phyloP scores from a whole-genome alignment of 2,888 invertebrate genomes.

The Pyrrhia umbra region DNA sequence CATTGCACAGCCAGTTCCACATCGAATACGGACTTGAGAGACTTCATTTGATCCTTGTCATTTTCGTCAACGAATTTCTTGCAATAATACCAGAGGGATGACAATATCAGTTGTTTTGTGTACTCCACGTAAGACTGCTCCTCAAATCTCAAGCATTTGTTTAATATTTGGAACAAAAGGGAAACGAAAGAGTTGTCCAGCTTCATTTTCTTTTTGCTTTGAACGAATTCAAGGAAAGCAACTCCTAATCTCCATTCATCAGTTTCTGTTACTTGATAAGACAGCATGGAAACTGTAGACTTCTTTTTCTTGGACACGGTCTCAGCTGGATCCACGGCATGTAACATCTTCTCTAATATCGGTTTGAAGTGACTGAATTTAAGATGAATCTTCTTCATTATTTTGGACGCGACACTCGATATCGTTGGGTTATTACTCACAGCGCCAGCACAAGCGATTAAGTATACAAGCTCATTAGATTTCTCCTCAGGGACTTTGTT shows the following conservation, averaged over 20 bases:
- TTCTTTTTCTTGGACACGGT: conserved; percentile 82
- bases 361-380: conserved; percentile 91
- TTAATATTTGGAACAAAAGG: conserved; percentile 94
- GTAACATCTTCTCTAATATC: conserved; percentile 91
- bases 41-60: conserved; percentile 81
- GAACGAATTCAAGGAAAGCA: conserved; percentile 95
- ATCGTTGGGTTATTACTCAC: conserved; percentile 91
- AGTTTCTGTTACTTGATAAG: conserved; percentile 91
- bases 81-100: conserved; percentile 93
- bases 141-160: conserved; percentile 94
- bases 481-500: conserved; percentile 83
- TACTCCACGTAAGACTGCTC: conserved; percentile 96
- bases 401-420: conserved; percentile 90
- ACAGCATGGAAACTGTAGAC: conserved; percentile 83
- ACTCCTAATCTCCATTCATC: conserved; percentile 95
- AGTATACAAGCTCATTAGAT: conserved; percentile 85
- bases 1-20: conserved; percentile 96
- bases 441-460: conserved; percentile 90
- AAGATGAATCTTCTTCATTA: conserved; percentile 92
- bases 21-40: conserved; percentile 89
- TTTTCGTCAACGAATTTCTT: conserved; percentile 88
- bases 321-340: conserved; percentile 81
- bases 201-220: conserved; percentile 95
- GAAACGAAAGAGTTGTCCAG: conserved; percentile 93
- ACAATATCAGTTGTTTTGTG: conserved; percentile 95